phyloP scores from a whole-genome alignment of 1,140 invertebrate genomes.

The Bombus breviceps region DNA sequence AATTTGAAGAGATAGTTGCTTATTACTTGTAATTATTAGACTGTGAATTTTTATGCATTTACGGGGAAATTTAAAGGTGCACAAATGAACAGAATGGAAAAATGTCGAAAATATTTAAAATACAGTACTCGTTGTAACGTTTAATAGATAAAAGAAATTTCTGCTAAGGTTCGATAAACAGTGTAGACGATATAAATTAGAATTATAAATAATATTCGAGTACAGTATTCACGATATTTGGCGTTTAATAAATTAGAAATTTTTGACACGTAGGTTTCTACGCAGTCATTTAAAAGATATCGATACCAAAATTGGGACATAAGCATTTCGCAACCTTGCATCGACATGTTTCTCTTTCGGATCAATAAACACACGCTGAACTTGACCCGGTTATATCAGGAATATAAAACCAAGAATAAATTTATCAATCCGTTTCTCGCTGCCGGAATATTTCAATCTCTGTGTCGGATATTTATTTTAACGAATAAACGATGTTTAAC shows the following conservation, averaged over 20 bases:
- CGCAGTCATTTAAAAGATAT: not conserved
- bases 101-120: too few relatives aligned
- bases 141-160: too few relatives aligned
- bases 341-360: not conserved
- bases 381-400: not conserved
- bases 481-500: not conserved
- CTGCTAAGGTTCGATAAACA: too few relatives aligned
- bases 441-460: not conserved
- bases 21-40: not conserved
- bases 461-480: not conserved
- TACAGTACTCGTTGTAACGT: too few relatives aligned
- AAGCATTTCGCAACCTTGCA: not conserved
- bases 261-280: not conserved
- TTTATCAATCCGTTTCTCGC: not conserved
- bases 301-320: not conserved
- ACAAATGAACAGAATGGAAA: too few relatives aligned
- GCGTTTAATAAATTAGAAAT: not conserved
- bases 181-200: too few relatives aligned
- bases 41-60: too few relatives aligned
- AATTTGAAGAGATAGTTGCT: not conserved
- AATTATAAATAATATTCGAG: not conserved
- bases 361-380: not conserved
- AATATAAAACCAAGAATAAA: not conserved
- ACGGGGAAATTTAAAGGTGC: too few relatives aligned
- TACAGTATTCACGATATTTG: not conserved